Evolutionary conservation across 2,113 vertebrate genomes (phyloP).

Genomic region (Psittacara wagleri): DNA sequence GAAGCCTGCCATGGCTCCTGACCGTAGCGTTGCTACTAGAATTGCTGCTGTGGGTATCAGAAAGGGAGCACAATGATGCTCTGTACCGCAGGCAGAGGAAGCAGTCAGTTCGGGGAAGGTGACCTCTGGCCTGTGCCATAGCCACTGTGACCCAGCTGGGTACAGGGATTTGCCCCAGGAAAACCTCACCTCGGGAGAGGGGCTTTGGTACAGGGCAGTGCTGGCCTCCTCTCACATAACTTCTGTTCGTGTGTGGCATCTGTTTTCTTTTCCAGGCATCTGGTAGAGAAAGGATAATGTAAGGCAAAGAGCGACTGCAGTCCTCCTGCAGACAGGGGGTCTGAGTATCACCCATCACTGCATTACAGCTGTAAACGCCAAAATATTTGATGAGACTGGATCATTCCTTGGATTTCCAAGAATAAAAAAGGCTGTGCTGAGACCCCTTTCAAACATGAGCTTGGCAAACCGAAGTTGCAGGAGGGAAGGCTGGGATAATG

Average conservation of each 20-base stretch:
- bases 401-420: not conserved
- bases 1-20: not conserved
- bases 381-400: not conserved
- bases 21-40: not conserved
- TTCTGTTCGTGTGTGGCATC: not conserved
- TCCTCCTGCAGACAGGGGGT: not conserved
- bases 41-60: not conserved
- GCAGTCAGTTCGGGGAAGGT: not conserved
- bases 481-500: not conserved
- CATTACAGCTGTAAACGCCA: not conserved
- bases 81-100: fast-evolving
- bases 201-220: not conserved
- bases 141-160: not conserved
- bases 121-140: not conserved
- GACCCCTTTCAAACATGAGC: not conserved
- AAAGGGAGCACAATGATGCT: not conserved
- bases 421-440: not conserved
- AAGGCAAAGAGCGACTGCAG: not conserved
- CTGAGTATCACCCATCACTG: not conserved
- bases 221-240: not conserved
- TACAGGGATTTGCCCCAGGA: not conserved
- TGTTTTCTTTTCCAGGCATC: not conserved
- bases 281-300: not conserved
- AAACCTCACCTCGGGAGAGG: not conserved
- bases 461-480: not conserved